Base-by-base conservation (phyloP, 1,140 invertebrate species). In the Phortica variegata region DNA sequence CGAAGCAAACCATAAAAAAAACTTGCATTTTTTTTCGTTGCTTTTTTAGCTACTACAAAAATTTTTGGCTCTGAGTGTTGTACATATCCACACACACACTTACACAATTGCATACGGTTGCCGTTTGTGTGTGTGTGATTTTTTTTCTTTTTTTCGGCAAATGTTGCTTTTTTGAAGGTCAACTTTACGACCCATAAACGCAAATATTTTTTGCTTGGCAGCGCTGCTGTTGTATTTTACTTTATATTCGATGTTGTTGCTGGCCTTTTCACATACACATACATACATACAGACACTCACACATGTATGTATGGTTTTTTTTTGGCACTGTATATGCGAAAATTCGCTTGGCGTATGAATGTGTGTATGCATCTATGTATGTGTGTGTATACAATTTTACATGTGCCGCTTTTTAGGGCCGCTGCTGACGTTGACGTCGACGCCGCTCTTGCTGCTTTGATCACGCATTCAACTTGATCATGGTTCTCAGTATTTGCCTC, bases 171-270 rank as follows among this genome's bases (percentile, higher is more conserved):
- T 58, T 73, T 73, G 70, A 73, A 73, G 70, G 70, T 73, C 70
- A 73, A 73, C 70, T 73, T 73, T 73, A 73, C 70, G 70, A 73
- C 70, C 70, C 70, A 73, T 63, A 73, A 73, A 70, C 65, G 59
- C 58, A 59, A 70, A 60, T 49, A n/a, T n/a, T n/a, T 38, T 38
- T 38, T 7, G 8, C 16, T n/a, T n/a, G n/a, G n/a, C n/a, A n/a
- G n/a, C n/a, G n/a, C n/a, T n/a, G n/a, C n/a, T n/a, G n/a, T n/a
- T n/a, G n/a, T n/a, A n/a, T n/a, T n/a, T n/a, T n/a, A n/a, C n/a
- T 61, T 58, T 52, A 32, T 48, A 37, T 56, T 43, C 49, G 56
- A 57, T 61, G 54, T 54, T 61, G 59, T 47, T 58, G 58, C 59
- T 46, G 45, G 47, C 59, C 44, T 56, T 61, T 66, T 65, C 16